These are phyloP conservation scores for Sminthopsis crassicaudata DNA, from an alignment of 2,113 vertebrate species.

Conservation along the genomic window DNA sequence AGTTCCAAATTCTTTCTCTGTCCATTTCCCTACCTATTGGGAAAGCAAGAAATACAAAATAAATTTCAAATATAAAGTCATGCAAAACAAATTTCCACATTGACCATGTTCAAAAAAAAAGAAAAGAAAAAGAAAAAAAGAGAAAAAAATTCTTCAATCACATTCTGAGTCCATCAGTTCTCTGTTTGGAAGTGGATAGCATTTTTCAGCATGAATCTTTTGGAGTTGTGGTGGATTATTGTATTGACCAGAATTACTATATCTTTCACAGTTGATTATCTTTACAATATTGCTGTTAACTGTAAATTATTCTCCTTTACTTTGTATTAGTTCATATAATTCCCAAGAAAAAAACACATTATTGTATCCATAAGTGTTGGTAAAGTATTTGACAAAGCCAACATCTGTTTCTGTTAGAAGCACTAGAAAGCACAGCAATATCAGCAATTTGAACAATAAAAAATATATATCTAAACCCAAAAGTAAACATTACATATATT, in stretches of 20 bases:
- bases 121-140: too few relatives aligned
- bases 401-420: too few relatives aligned
- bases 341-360: not conserved
- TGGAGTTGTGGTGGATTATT: not conserved
- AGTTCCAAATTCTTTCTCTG: not conserved
- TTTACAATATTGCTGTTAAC: not conserved
- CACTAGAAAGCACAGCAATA: too few relatives aligned
- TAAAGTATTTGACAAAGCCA: too few relatives aligned
- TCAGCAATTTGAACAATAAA: too few relatives aligned
- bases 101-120: not conserved
- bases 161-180: too few relatives aligned
- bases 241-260: not conserved
- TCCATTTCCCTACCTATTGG: not conserved
- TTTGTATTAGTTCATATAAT: not conserved
- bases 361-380: too few relatives aligned
- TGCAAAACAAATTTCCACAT: not conserved
- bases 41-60: not conserved
- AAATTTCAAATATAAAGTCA: not conserved
- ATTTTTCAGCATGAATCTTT: not conserved
- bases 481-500: too few relatives aligned
- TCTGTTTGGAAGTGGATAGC: not conserved
- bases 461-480: too few relatives aligned
- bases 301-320: not conserved
- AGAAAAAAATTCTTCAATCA: not conserved
- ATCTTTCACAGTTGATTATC: not conserved